Conservation (phyloP, 1,140 invertebrate species). For the Mactra quadrangularis region DNA sequence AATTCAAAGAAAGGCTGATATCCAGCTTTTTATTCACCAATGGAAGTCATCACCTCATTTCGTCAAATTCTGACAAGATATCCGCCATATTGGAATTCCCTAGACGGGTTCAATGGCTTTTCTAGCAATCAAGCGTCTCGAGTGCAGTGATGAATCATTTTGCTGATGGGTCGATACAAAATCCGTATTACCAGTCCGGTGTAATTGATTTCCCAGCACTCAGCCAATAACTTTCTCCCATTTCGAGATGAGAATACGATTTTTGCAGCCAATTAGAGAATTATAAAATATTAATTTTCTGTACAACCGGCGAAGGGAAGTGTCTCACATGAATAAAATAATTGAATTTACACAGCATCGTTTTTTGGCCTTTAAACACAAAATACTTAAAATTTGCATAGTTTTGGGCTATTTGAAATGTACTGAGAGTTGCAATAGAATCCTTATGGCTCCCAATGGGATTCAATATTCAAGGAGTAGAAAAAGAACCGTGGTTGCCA, state of each 20-base stretch:
- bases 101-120: slow-evolving; percentile 53
- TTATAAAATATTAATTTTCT: slow-evolving; percentile 61
- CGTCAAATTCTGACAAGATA: slow-evolving; percentile 48
- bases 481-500: too few species aligned
- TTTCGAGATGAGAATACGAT: slow-evolving; percentile 6
- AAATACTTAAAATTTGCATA: too few species aligned
- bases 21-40: slow-evolving; percentile 34
- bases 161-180: slow-evolving; percentile 57
- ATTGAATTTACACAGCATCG: not conserved
- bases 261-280: slow-evolving; percentile 59
- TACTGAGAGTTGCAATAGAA: too few species aligned
- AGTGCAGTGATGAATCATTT: slow-evolving; percentile 60
- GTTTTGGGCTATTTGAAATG: too few species aligned
- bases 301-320: slow-evolving; percentile 1
- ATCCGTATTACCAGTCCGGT: slow-evolving; percentile 44
- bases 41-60: slow-evolving; percentile 40
- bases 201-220: slow-evolving; percentile 45
- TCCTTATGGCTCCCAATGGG: too few species aligned
- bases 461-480: too few species aligned
- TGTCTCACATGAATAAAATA: not conserved
- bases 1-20: slow-evolving; percentile 43
- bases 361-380: not conserved
- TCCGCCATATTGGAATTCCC: slow-evolving; percentile 53
- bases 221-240: slow-evolving; percentile 49
- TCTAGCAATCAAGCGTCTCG: slow-evolving; percentile 54